Evolutionary conservation across 2,113 vertebrate species (phyloP).

Genomic region (Seriola aureovittata): DNA sequence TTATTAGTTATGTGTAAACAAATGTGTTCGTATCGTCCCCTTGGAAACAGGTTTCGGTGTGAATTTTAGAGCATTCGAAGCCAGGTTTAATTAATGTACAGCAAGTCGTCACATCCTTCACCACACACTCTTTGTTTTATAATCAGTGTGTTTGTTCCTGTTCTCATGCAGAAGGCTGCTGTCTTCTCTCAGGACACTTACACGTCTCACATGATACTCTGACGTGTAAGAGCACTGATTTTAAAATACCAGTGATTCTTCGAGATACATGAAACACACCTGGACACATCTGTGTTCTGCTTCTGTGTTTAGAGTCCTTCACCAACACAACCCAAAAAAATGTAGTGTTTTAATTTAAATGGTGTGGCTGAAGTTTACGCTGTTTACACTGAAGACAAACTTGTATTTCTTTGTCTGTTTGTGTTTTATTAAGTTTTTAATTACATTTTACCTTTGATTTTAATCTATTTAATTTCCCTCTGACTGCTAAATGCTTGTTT

Average conservation of each 20-base stretch:
- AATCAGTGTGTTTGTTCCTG: not conserved
- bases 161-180: not conserved
- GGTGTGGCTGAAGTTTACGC: not conserved
- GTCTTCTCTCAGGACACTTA: not conserved
- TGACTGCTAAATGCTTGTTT: not conserved
- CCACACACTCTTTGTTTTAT: too few species aligned
- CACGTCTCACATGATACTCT: not conserved
- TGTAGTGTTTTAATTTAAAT: too few species aligned
- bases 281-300: too few species aligned
- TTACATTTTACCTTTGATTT: not conserved
- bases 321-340: too few species aligned
- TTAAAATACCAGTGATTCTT: not conserved
- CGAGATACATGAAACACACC: too few species aligned
- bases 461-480: not conserved
- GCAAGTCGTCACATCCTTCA: too few species aligned
- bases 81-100: too few species aligned
- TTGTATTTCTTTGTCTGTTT: not conserved
- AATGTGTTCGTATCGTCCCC: too few species aligned
- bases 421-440: not conserved
- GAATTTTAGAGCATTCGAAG: too few species aligned
- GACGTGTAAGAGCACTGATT: too few species aligned
- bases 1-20: not conserved
- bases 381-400: not conserved
- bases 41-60: too few species aligned
- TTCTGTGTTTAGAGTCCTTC: too few species aligned